Percentiles rank a stretch among this genome's conserved stretches.
Evolutionary conservation across 2,113 vertebrate genomes (phyloP).

Genomic region (Macroglossus sobrinus): DNA sequence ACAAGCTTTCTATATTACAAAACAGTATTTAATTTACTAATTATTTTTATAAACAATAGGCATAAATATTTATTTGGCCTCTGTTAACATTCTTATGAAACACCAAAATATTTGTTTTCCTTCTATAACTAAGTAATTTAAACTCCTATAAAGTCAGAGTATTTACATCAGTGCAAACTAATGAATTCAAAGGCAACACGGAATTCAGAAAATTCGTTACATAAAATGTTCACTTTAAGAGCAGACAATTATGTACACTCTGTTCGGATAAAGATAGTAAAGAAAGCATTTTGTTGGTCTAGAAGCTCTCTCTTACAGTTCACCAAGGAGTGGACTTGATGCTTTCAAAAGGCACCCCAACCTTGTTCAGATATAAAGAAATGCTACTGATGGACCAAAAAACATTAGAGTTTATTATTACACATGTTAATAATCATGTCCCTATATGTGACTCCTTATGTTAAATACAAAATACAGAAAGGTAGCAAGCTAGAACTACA

Average conservation of each 20-base stretch:
- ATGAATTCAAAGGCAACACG: constrained; percentile 32
- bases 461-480: constrained; percentile 38
- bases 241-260: neutral
- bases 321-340: constrained; percentile 11
- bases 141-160: neutral
- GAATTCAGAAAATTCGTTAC: constrained; percentile 24
- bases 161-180: constrained; percentile 37
- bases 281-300: constrained; percentile 44
- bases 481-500: neutral
- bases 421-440: neutral
- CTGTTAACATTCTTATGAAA: neutral
- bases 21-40: constrained; percentile 4
- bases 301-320: constrained; percentile 74
- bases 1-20: constrained; percentile 13
- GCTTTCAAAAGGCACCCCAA: constrained; percentile 17
- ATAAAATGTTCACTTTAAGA: constrained; percentile 3
- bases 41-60: constrained; percentile 35
- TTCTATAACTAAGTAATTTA: neutral
- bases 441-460: neutral
- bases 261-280: neutral
- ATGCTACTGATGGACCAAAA: neutral
- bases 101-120: neutral
- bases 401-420: neutral
- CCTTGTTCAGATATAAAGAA: constrained; percentile 45
- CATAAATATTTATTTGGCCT: neutral